Percentiles rank a stretch among this genome's conserved stretches.
Conservation (phyloP, 35 echinoderm and acorn worm species). For the Strongylocentrotus purpuratus region DNA sequence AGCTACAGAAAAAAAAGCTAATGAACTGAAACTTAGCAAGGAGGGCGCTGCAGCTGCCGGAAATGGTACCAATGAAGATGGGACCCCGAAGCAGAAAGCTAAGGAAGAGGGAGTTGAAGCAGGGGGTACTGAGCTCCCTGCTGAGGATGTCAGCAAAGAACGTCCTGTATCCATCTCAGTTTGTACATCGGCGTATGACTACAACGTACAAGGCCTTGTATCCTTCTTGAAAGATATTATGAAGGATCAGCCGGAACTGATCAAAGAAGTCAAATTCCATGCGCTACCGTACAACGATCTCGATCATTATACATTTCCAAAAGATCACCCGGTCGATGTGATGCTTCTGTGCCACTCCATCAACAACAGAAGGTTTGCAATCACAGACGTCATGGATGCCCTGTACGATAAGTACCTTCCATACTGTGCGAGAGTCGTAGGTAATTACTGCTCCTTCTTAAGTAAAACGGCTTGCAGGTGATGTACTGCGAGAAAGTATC, state of each 20-base stretch:
- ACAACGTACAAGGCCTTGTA: background rate
- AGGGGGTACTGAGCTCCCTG: too few species aligned
- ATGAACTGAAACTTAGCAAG: too few species aligned
- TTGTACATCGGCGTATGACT: background rate
- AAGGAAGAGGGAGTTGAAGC: background rate
- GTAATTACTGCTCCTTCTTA: background rate
- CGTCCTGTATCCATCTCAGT: conserved; percentile 9
- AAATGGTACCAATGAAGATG: background rate
- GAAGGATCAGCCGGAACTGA: background rate
- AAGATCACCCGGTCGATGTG: background rate
- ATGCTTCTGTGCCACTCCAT: conserved; percentile 44
- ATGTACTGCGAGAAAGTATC: too few species aligned
- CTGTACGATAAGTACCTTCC: conserved; percentile 28
- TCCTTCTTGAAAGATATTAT: background rate
- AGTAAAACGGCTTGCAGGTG: too few species aligned
- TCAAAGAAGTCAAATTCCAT: conserved; percentile 9
- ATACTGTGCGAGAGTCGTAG: background rate
- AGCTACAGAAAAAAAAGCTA: background rate
- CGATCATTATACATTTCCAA: background rate
- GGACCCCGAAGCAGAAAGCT: background rate
- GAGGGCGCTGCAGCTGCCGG: background rate
- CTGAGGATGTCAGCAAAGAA: background rate
- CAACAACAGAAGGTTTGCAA: conserved; percentile 21
- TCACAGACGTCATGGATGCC: conserved; percentile 35
- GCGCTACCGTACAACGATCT: conserved; percentile 7